phyloP scores from a whole-genome alignment of 2,113 vertebrate genomes.

The Nibea coibor region DNA sequence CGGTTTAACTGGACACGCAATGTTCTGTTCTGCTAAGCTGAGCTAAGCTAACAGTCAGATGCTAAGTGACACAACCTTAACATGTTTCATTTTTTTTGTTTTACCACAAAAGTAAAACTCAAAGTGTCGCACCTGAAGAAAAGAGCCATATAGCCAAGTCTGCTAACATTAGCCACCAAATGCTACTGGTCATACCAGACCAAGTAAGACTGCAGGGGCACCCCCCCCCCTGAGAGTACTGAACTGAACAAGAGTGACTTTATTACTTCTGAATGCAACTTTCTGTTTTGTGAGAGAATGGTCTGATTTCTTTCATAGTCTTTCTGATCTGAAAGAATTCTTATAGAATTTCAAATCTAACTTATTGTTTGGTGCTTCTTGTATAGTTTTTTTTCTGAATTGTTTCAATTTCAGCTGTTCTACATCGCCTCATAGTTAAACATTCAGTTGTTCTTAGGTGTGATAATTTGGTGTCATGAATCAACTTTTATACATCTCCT shows the following conservation, averaged over 20 bases:
- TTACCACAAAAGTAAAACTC: not conserved
- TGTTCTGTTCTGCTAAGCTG: too few species aligned
- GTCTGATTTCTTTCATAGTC: constrained; percentile 5
- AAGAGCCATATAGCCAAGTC: not conserved
- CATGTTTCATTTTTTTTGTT: not conserved
- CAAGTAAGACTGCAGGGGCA: not conserved
- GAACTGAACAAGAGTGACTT: not conserved
- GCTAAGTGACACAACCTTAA: not conserved
- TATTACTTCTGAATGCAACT: not conserved
- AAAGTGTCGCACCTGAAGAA: too few species aligned
- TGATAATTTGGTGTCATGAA: not conserved
- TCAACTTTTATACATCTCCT: too few species aligned
- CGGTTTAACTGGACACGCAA: too few species aligned
- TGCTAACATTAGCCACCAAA: not conserved
- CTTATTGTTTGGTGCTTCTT: not conserved
- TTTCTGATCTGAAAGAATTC: constrained; percentile 10
- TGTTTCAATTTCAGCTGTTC: not conserved
- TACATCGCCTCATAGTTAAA: not conserved
- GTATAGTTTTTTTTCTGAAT: not conserved
- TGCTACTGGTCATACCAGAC: not conserved
- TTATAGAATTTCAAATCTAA: not conserved
- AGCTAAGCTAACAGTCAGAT: too few species aligned
- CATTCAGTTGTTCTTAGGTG: not conserved
- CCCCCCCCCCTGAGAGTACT: not conserved
- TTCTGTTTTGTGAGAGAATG: not conserved